Base-by-base conservation (phyloP, 2,888 invertebrate genomes). In the Drosophila kuntzei region DNA sequence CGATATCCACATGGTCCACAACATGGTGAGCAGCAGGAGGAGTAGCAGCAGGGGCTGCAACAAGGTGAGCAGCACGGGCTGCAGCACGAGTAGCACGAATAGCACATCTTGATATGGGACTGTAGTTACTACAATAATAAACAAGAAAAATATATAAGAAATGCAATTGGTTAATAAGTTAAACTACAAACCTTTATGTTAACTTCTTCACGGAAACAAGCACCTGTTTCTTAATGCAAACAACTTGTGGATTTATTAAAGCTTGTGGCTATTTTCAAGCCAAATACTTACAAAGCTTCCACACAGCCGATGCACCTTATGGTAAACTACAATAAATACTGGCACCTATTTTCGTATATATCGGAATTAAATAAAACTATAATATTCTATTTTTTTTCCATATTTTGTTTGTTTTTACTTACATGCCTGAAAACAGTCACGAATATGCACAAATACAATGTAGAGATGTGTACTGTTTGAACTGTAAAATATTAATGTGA, bases 81-180 rank as follows among this genome's bases (percentile, higher is more conserved):
- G 32, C 59, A 50, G 25, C 75, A 71, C 25, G 76, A 60, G n/a
- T 62, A 55, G 59, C 77, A 71, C 2, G 73, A 47, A 53, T 59
- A 49, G 29, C 80, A 80, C 73, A 80, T 77, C 43, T 53, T 80
- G 51, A 39, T 25, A 4, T 3, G 8, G 11, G 20, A 1, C 20
- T 29, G 39, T 3, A 36, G n/a, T 18, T 37, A 16, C 34, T 41
- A 4, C 6, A 12, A 41, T 9, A 36, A 22, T 5, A 4, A 2
- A 9, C 2, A 22, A 14, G 12, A 39, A 8, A 8, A 0, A n/a
- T 22, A 2, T 14, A 11, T 20, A 22, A 18, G 3, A 22, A 9
- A 2, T n/a, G 2, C 11, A 5, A 7, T 7, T 39, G 3, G 6
- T 36, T 11, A 9, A 0, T n/a, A 12, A 3, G 18, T 3, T 2